Conservation (phyloP, 2,113 vertebrate species). For the Vulpes vulpes region DNA sequence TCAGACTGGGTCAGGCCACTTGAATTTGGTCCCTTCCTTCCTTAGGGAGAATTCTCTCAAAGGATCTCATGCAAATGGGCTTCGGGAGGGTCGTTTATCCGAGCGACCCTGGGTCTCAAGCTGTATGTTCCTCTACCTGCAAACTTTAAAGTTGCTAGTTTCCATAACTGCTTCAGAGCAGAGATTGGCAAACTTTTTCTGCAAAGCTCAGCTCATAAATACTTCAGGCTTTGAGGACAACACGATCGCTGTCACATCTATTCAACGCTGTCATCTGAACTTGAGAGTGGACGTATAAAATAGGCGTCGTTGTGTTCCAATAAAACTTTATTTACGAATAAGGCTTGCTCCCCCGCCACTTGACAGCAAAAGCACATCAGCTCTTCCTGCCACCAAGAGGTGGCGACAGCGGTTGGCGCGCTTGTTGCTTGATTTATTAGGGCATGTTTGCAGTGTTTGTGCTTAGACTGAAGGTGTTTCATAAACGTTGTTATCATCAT, state of each 20-base stretch:
- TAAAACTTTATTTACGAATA: conserved; percentile 74
- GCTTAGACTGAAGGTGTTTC: conserved; percentile 65
- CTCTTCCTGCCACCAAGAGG: conserved; percentile 63
- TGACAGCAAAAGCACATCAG: background rate
- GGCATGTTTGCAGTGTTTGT: background rate
- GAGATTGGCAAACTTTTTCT: conserved; percentile 6
- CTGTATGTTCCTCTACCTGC: background rate
- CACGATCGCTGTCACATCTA: background rate
- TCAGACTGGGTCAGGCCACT: background rate
- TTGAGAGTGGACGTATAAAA: background rate
- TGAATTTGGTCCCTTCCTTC: background rate
- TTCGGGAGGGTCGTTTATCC: background rate
- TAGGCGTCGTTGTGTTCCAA: background rate
- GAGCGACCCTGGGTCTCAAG: background rate
- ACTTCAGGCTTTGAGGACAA: background rate
- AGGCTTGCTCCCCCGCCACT: background rate
- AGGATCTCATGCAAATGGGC: background rate
- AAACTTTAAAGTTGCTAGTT: conserved; percentile 41
- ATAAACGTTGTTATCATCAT: conserved; percentile 69
- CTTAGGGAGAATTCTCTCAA: conserved; percentile 29
- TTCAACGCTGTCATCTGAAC: background rate
- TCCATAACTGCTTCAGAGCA: background rate
- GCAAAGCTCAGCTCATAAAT: background rate
- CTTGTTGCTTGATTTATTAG: conserved; percentile 55
- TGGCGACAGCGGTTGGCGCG: background rate